Evolutionary conservation across 1,140 invertebrate species (phyloP), one percentile per base, ranked within the genome.

Genomic region (Nephila pilipes): DNA sequence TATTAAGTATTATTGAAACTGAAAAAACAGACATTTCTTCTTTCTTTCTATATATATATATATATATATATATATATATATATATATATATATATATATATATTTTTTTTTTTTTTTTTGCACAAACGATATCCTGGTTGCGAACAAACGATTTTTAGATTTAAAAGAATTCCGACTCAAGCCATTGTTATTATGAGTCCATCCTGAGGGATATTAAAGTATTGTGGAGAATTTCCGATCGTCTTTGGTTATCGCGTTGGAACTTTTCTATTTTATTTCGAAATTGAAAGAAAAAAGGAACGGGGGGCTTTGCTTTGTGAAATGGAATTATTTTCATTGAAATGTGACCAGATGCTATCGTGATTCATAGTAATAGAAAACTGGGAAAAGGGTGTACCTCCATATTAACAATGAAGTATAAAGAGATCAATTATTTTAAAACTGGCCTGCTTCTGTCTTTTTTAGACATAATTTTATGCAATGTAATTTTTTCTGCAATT

Each of bases 341-440:
- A 89, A 89, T 89, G 65, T 79, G 87, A 89, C 87, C 87, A 89
- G 87, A 89, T 89, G 87, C 87, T 89, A 89, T 89, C 87, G 87
- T 89, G 65, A 89, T 79, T 89, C 65, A 57, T 57, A 89, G 87
- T 32, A 89, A 89, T 79, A 25, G 87, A 79, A 79, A 89, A 79
- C 38, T 55, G 14, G 29, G 46, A 79, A 20, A 29, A 46, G 18
- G 32, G 87, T 65, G 87, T 57, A 36, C 29, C 46, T 57, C 87
- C 87, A 89, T 32, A 89, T 79, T 89, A 38, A 32, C 22, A 29
- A 75, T 1, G 0, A 5, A 29, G 5, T 25, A 46, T 46, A 46
- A 10, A 46, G 46, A 46, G 46, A 46, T 10, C 46, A 6, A 10
- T 46, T 10, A 46, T 46, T 46, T 46, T 46, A 46, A 46, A 46